Conservation (phyloP, 1,140 invertebrate species). For the Lysiphlebus fabarum region DNA sequence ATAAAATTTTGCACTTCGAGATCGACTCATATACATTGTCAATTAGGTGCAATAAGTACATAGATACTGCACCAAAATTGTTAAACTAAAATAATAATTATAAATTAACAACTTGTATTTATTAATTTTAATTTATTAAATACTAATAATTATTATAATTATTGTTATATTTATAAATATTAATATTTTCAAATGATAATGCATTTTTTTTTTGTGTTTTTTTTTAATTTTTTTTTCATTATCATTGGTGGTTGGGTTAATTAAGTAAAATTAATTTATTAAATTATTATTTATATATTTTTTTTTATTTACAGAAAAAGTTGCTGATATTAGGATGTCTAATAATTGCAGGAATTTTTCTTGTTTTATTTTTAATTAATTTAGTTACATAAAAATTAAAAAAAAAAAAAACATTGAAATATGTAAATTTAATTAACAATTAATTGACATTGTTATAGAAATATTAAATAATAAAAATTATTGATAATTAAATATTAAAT, state of each 20-base stretch:
- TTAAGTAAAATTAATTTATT: background rate
- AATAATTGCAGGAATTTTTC: conserved; percentile 68
- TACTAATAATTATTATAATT: conserved; percentile 21
- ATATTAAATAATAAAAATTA: background rate
- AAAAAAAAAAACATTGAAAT: conserved; percentile 10
- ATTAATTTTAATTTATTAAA: conserved; percentile 1
- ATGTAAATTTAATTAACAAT: background rate
- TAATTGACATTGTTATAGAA: conserved; percentile 1
- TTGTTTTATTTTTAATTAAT: conserved; percentile 68
- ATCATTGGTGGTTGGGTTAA: conserved; percentile 5
- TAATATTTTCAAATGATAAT: no score
- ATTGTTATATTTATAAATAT: background rate
- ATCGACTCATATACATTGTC: conserved; percentile 16
- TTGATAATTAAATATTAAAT: conserved; percentile 4
- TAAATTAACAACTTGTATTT: no score
- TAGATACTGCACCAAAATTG: no score
- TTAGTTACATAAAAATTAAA: conserved; percentile 32
- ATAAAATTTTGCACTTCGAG: conserved; percentile 24
- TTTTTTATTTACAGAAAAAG: conserved; percentile 78
- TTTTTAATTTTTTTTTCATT: background rate
- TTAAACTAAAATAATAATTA: no score
- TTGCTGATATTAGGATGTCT: conserved; percentile 78
- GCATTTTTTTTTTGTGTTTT: background rate
- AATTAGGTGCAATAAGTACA: conserved; percentile 19
- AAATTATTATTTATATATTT: conserved; percentile 29